Evolutionary conservation across 2,888 invertebrate species (phyloP).

Genomic region (Dryobotodes eremita): DNA sequence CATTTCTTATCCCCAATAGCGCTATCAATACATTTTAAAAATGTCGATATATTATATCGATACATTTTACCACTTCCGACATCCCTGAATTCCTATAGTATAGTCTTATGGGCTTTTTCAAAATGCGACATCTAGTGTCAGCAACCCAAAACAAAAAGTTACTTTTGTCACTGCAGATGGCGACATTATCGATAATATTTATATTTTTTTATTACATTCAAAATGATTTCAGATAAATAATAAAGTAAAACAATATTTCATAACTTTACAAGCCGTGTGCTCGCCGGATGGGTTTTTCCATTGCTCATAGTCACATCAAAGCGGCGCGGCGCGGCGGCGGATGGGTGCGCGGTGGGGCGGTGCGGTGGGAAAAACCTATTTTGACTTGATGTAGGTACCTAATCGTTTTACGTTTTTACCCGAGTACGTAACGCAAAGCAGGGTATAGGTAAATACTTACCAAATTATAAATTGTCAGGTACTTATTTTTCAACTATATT

Average conservation of each 20-base stretch:
- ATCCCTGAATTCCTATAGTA: not conserved
- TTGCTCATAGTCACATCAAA: too few species aligned
- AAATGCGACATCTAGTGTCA: constrained; percentile 14
- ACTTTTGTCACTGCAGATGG: not conserved
- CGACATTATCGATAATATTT: not conserved
- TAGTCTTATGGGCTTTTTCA: not conserved
- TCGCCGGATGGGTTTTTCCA: too few species aligned
- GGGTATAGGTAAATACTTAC: not conserved
- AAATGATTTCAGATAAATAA: not conserved
- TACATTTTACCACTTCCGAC: not conserved
- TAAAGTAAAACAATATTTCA: not conserved
- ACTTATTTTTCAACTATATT: too few species aligned
- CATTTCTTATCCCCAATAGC: too few species aligned
- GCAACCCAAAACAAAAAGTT: not conserved
- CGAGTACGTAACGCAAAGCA: not conserved
- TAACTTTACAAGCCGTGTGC: too few species aligned
- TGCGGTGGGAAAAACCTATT: not conserved
- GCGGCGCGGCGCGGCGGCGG: too few species aligned
- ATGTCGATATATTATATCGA: not conserved
- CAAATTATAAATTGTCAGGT: too few species aligned
- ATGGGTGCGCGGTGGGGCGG: too few species aligned
- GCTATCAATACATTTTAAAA: not conserved
- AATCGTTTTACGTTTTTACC: not conserved
- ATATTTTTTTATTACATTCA: not conserved
- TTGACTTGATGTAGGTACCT: not conserved